Percentiles rank a stretch among this genome's conserved stretches.
Conservation (phyloP, 2,888 invertebrate genomes). For the Parasteatoda lunata region DNA sequence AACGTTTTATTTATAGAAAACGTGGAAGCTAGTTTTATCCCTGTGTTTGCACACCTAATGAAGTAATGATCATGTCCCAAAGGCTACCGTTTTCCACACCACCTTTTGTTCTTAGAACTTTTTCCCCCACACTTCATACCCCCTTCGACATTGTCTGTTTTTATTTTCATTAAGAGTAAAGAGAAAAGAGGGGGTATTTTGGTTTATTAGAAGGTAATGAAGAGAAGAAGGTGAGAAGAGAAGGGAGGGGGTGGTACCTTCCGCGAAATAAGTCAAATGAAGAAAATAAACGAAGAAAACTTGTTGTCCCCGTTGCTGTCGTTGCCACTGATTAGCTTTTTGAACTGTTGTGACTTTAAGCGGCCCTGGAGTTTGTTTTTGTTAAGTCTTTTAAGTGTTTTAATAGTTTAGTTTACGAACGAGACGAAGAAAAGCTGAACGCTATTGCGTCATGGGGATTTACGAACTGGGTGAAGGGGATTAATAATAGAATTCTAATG, state of each 20-base stretch:
- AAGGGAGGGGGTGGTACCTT: background rate
- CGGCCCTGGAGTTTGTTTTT: conserved; percentile 14
- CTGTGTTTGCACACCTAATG: conserved; percentile 68
- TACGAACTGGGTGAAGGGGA: background rate
- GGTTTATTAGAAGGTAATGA: conserved; percentile 67
- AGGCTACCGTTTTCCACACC: conserved; percentile 39
- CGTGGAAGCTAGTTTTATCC: conserved; percentile 23
- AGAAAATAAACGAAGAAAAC: conserved; percentile 53
- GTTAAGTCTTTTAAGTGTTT: conserved; percentile 13
- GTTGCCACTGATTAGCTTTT: conserved; percentile 59
- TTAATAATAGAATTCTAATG: too few relatives aligned
- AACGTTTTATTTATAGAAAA: conserved; percentile 56
- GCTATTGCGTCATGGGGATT: background rate
- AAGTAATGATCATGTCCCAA: conserved; percentile 66
- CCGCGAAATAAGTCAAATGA: conserved; percentile 44
- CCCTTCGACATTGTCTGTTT: conserved; percentile 52
- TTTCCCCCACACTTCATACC: conserved; percentile 5
- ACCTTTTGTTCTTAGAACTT: background rate
- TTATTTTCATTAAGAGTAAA: conserved; percentile 54
- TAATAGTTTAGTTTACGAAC: conserved; percentile 28
- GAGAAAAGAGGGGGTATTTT: conserved; percentile 27
- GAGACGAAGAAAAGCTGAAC: too few relatives aligned
- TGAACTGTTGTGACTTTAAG: conserved; percentile 26
- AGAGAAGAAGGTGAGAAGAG: conserved; percentile 11
- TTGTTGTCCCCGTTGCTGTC: background rate